Percentiles rank a stretch among this genome's conserved stretches.
Evolutionary conservation across 2,113 vertebrate species (phyloP).

Genomic region (Elachura formosa): DNA sequence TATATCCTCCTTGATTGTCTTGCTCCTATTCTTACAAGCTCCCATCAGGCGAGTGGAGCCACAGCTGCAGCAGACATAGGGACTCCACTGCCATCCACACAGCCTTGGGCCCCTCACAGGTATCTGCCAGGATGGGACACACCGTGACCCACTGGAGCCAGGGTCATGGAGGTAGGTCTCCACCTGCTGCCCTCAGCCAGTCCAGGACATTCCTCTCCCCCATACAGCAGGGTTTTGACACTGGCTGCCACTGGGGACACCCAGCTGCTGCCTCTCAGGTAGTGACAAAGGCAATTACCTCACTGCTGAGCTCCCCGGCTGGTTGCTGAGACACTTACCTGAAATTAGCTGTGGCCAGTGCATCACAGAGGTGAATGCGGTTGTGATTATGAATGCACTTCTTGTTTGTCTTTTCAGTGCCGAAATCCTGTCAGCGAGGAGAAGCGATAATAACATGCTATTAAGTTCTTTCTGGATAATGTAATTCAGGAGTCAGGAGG

Average conservation of each 20-base stretch:
- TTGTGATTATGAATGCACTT: conserved; percentile 58
- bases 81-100: accelerated
- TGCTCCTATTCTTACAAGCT: background rate
- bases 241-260: background rate
- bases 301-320: background rate
- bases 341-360: conserved; percentile 35
- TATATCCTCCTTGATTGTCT: background rate
- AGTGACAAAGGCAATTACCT: conserved; percentile 27
- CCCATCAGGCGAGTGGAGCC: accelerated
- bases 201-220: background rate
- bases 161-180: background rate
- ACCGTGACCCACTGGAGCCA: accelerated
- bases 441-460: conserved; percentile 79
- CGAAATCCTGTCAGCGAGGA: conserved; percentile 74
- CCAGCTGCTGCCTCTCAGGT: background rate
- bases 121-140: accelerated
- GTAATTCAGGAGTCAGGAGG: conserved; percentile 78
- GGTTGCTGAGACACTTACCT: conserved; percentile 38
- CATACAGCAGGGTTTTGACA: background rate
- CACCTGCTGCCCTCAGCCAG: background rate
- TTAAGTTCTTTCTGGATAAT: conserved; percentile 80
- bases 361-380: conserved; percentile 50
- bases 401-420: conserved; percentile 78
- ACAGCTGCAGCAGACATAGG: background rate
- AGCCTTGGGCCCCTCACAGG: accelerated